phyloP scores from a whole-genome alignment of 2,113 vertebrate genomes.

The Nestor notabilis region DNA sequence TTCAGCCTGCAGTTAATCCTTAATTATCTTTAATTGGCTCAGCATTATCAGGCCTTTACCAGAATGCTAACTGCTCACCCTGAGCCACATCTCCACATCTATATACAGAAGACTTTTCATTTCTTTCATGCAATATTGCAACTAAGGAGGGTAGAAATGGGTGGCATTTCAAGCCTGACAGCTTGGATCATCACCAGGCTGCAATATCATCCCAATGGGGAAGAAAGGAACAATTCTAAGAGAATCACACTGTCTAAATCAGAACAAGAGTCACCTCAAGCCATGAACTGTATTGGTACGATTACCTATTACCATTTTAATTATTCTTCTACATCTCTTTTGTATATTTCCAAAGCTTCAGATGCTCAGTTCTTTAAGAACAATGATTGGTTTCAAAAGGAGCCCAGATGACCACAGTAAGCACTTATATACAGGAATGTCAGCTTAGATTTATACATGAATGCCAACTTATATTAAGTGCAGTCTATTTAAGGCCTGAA shows the following conservation, averaged over 20 bases:
- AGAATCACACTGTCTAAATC: not conserved
- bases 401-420: not conserved
- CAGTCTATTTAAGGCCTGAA: not conserved
- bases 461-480: not conserved
- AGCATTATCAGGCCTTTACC: not conserved
- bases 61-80: not conserved
- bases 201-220: not conserved
- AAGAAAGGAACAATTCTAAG: not conserved
- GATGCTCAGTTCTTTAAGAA: not conserved
- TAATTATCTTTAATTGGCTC: slow-evolving; percentile 33
- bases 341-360: not conserved
- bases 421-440: not conserved
- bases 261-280: not conserved
- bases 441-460: not conserved
- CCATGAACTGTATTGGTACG: not conserved
- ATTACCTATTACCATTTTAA: not conserved
- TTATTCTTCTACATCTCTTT: not conserved
- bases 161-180: not conserved
- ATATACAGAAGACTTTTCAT: not conserved
- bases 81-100: not conserved
- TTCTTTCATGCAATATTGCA: not conserved
- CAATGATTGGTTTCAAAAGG: not conserved
- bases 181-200: not conserved
- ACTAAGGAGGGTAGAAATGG: not conserved
- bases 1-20: not conserved